A percentile compares a stretch with the other conserved stretches of the same genome.
phyloP scores from a whole-genome alignment of 1,140 invertebrate genomes.

The Leptonema lineaticorne region DNA sequence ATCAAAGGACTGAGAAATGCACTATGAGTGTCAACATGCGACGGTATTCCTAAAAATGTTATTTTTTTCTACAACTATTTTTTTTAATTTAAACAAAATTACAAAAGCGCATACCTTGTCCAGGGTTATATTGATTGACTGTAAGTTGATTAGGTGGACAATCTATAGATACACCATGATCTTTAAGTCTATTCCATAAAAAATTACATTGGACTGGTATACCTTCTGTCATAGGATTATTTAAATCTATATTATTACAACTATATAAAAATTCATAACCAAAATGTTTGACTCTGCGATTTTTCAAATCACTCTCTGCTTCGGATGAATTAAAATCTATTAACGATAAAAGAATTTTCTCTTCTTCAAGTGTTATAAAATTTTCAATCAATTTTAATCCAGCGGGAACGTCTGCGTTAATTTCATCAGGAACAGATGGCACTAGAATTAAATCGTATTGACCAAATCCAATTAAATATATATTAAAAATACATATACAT shows the following conservation, averaged over 20 bases:
- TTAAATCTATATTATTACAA: conserved; percentile 81
- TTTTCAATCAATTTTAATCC: conserved; percentile 74
- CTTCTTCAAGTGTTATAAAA: conserved; percentile 75
- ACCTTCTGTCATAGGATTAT: conserved; percentile 62
- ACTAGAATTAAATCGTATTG: conserved; percentile 48
- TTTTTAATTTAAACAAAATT: not conserved
- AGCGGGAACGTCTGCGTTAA: conserved; percentile 55
- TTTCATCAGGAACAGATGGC: conserved; percentile 43
- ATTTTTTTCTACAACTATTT: not conserved
- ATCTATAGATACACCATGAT: conserved; percentile 50
- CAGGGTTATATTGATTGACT: conserved; percentile 87
- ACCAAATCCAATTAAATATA: too few relatives aligned
- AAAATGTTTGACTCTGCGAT: conserved; percentile 88
- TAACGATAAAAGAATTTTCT: conserved; percentile 62
- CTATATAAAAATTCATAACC: conserved; percentile 93
- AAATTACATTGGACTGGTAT: conserved; percentile 73
- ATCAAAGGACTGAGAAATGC: conserved; percentile 88
- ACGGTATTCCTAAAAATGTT: conserved; percentile 76
- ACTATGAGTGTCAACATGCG: conserved; percentile 94
- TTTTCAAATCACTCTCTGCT: conserved; percentile 66
- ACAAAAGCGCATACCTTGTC: conserved; percentile 68
- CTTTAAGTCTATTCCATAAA: conserved; percentile 64
- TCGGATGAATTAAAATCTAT: conserved; percentile 60
- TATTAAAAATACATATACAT: conserved; percentile 16
- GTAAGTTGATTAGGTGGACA: conserved; percentile 86